Conservation (phyloP, 2,113 vertebrate species). For the Amblyopsis rosae region DNA sequence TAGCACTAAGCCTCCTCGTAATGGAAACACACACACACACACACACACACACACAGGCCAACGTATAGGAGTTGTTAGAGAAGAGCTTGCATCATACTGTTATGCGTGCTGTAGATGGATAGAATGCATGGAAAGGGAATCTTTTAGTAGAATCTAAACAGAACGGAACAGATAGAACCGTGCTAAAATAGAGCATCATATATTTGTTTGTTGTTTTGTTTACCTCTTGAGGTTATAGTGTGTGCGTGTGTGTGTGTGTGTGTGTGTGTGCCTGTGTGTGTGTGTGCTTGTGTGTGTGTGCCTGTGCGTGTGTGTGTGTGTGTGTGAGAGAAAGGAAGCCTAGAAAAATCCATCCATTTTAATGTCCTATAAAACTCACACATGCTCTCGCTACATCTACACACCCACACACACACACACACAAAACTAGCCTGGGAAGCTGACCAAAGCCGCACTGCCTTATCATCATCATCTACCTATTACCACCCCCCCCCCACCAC, state of each 20-base stretch:
- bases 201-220: not conserved
- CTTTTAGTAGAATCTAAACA: not conserved
- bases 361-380: not conserved
- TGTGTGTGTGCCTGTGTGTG: not conserved
- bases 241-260: not conserved
- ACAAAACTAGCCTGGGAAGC: not conserved
- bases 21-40: too few relatives aligned
- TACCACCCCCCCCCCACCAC: too few relatives aligned
- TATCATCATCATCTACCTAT: too few relatives aligned
- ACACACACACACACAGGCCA: too few relatives aligned
- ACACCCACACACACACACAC: conserved; percentile 12
- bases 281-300: not conserved
- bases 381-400: too few relatives aligned
- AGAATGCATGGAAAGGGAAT: not conserved
- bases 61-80: too few relatives aligned
- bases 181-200: not conserved
- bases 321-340: not conserved
- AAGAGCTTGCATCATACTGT: too few relatives aligned
- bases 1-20: too few relatives aligned
- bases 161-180: not conserved
- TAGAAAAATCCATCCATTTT: not conserved
- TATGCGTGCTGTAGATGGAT: not conserved
- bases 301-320: not conserved
- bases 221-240: not conserved
- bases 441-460: too few relatives aligned